Evolutionary conservation across 2,797 vertebrate genomes (phyloP).

Genomic region (Rachycentron canadum): DNA sequence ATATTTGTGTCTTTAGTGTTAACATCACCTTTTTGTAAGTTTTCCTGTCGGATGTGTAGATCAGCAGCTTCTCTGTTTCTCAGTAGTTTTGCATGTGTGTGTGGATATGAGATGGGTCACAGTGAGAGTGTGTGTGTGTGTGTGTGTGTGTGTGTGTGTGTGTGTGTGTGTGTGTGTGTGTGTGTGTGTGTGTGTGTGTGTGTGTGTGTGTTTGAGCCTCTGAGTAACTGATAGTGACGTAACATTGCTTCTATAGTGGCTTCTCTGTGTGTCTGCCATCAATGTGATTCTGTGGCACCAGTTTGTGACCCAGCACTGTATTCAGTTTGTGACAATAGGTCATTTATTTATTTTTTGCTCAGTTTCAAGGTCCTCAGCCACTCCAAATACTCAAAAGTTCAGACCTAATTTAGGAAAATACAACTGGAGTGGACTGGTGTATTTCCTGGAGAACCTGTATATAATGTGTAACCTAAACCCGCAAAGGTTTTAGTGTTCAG

Average conservation of each 20-base stretch:
- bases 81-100: constrained; percentile 3
- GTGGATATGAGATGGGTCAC: not conserved
- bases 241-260: constrained; percentile 80
- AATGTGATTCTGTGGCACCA: constrained; percentile 73
- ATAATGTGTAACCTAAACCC: not conserved
- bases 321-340: constrained; percentile 74
- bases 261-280: constrained; percentile 79
- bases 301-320: constrained; percentile 75
- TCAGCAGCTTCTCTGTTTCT: constrained; percentile 32
- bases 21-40: constrained; percentile 8
- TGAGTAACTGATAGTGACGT: constrained; percentile 74
- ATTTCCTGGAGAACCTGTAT: constrained; percentile 37
- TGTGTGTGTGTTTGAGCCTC: constrained; percentile 33
- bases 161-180: constrained; percentile 55
- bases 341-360: constrained; percentile 65
- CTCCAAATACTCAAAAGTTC: constrained; percentile 38
- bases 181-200: constrained; percentile 60
- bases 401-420: constrained; percentile 26
- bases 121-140: constrained; percentile 39
- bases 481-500: not conserved
- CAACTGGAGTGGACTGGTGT: constrained; percentile 2
- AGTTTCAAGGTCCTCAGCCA: constrained; percentile 56
- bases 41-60: constrained; percentile 3
- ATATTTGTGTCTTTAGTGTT: not conserved
- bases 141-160: constrained; percentile 51